Conservation (phyloP, 2,888 invertebrate species). For the Campoplex nolae region DNA sequence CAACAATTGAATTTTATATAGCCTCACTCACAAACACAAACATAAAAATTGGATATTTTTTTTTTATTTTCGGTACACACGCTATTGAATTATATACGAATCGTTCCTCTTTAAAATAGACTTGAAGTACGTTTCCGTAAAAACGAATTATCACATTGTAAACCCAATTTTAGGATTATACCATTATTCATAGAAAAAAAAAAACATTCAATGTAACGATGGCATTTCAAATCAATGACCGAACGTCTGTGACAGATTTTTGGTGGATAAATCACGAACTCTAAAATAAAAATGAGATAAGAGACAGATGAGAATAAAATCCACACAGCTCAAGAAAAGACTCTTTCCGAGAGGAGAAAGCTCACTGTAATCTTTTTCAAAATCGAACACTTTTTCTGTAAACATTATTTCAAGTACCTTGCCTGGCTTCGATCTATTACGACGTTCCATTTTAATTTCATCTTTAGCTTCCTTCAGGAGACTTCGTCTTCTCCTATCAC, state of each 20-base stretch:
- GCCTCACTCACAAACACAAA: background rate
- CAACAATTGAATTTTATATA: background rate
- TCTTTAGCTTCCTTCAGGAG: constrained; percentile 81
- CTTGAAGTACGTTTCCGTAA: background rate
- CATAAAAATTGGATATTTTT: background rate
- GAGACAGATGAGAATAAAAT: no score
- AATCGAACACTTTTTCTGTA: no score
- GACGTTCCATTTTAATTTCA: constrained; percentile 80
- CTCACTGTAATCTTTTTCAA: background rate
- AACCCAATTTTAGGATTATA: background rate
- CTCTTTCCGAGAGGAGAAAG: no score
- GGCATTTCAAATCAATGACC: background rate
- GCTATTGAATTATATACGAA: background rate
- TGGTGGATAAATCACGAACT: background rate
- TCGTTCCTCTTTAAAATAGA: background rate
- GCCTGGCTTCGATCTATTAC: constrained; percentile 76
- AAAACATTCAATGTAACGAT: background rate
- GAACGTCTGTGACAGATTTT: background rate
- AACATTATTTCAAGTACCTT: constrained; percentile 74
- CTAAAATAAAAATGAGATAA: background rate
- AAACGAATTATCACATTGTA: background rate
- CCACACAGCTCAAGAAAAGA: no score
- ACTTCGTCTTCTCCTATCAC: constrained; percentile 75
- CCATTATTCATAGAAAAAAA: background rate
- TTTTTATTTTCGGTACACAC: background rate